Conservation (phyloP, 1,140 invertebrate species). For the Nasonia vitripennis region DNA sequence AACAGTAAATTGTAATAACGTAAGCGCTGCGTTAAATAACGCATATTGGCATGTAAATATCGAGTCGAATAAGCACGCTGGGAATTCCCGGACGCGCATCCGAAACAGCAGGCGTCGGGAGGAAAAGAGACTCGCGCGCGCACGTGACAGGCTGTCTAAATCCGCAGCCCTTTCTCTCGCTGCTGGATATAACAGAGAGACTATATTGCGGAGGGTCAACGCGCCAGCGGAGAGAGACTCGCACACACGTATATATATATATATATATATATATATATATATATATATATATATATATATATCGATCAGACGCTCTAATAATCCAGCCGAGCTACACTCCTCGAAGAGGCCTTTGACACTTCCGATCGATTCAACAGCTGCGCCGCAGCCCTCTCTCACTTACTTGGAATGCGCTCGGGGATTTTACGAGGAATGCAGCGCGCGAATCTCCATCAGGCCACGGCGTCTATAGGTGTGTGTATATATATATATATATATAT, state of each 20-base stretch:
- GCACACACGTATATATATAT: background rate
- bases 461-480: too few relatives aligned
- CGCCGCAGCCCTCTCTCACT: background rate
- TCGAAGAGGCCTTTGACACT: background rate
- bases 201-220: too few relatives aligned
- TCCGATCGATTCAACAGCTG: background rate
- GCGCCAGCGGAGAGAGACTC: too few relatives aligned
- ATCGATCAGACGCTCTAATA: background rate
- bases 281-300: background rate
- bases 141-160: too few relatives aligned
- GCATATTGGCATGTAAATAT: too few relatives aligned
- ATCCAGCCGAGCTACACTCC: background rate
- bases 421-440: constrained; percentile 1
- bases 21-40: too few relatives aligned
- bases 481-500: constrained; percentile 49
- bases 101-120: too few relatives aligned
- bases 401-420: background rate
- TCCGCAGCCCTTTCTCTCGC: too few relatives aligned
- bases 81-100: background rate
- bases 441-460: background rate
- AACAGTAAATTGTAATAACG: too few relatives aligned
- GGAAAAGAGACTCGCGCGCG: too few relatives aligned
- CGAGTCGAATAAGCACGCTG: too few relatives aligned
- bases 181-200: too few relatives aligned
- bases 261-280: background rate